Base-by-base conservation (phyloP, 2,113 vertebrate genomes). In the Corythornis cristatus region DNA sequence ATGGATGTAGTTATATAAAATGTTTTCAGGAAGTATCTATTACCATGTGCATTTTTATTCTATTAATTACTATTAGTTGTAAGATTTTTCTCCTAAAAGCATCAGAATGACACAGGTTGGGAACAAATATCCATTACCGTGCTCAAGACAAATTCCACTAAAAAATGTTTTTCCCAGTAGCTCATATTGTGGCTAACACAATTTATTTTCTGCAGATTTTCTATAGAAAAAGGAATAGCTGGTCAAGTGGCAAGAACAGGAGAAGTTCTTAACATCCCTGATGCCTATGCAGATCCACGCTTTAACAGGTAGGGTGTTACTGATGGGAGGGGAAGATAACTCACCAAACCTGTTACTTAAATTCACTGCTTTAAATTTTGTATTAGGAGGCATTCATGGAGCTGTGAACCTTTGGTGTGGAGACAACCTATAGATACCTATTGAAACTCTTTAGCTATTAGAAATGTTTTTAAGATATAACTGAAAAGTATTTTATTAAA, bases 211-310 rank as follows among this genome's bases (percentile, higher is more conserved):
- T 96, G 22, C 91, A 99, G 99, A 98, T 99, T 99, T 98, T 99
- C 99, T 83, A 99, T 99, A 97, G 99, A 99, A 76, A 99, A 99
- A 97, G 99, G 99, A 95, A 99, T 99, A 91, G 99, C 99, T 82
- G 99, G 99, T 65, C 99, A 99, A 95, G 99, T 99, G 83, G 99
- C 99, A 87, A 98, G 98, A 96, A 99, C 99, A 40, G 99, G 99
- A 93, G 99, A 99, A 96, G 99, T 99, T 91, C 98, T 99, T 95
- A 99, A 99, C 97, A 99, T 99, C 96, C 99, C 99, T 79, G 99
- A 99, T 92, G 99, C 99, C 98, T 99, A 99, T 96, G 99, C 99
- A 96, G 99, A 99, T 95, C 99, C 99, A 31, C 98, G 99, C 96
- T 99, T 99, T 96, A 99, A 99, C 98, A 98, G 99, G 99, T 99